These are phyloP conservation scores for Parnassius orleans DNA, from an alignment of 2,888 invertebrate species.

Conservation along the genomic window DNA sequence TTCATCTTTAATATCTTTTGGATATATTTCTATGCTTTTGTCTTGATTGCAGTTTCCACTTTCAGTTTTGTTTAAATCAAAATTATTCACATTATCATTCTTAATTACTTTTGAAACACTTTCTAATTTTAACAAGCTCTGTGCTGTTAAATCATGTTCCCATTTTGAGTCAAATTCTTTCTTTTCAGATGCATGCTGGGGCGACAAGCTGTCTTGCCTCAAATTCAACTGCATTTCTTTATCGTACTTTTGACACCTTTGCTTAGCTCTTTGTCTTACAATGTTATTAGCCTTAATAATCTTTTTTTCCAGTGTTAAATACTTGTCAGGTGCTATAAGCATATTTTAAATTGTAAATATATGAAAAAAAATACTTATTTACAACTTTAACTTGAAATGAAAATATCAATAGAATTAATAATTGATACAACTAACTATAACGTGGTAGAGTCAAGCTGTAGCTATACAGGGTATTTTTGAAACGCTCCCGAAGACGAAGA, in stretches of 20 bases:
- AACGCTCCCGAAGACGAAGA: too few relatives aligned
- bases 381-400: too few relatives aligned
- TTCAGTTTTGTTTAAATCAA: not conserved
- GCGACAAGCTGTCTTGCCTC: not conserved
- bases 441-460: too few relatives aligned
- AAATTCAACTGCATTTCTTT: slow-evolving; percentile 17
- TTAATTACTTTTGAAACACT: not conserved
- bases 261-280: slow-evolving; percentile 48
- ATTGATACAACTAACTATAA: too few relatives aligned
- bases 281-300: slow-evolving; percentile 57
- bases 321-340: slow-evolving; percentile 45
- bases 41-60: not conserved
- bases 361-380: too few relatives aligned
- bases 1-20: slow-evolving; percentile 7
- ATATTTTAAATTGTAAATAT: not conserved
- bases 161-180: not conserved
- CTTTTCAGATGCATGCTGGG: not conserved
- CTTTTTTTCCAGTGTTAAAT: slow-evolving; percentile 54
- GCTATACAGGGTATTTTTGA: too few relatives aligned
- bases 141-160: not conserved
- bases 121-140: not conserved
- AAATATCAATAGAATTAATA: too few relatives aligned
- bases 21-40: not conserved
- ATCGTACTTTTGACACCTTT: slow-evolving; percentile 33
- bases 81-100: slow-evolving; percentile 5